phyloP scores from a whole-genome alignment of 2,797 vertebrate species.

The Leptodactylus fallax region DNA sequence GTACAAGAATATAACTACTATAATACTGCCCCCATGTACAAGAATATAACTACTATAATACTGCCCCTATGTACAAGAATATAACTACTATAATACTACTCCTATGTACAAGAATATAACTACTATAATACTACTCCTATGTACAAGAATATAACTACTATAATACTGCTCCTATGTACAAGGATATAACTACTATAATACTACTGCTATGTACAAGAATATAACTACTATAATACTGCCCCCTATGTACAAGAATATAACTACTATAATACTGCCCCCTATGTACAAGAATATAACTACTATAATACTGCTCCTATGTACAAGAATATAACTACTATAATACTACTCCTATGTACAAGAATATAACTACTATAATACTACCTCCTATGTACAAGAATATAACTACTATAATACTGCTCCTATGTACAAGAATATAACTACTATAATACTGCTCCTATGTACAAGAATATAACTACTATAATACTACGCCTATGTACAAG shows the following conservation, averaged over 20 bases:
- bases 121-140: not conserved
- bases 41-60: conserved; percentile 16
- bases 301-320: not conserved
- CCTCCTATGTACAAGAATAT: not conserved
- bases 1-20: conserved; percentile 25
- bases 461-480: conserved; percentile 10
- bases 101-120: not conserved
- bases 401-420: not conserved
- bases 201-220: conserved; percentile 1
- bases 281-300: not conserved
- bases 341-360: not conserved
- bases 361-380: not conserved
- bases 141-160: conserved; percentile 1
- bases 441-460: not conserved
- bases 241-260: too few species aligned
- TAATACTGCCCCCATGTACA: conserved; percentile 4
- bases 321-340: not conserved
- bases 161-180: not conserved
- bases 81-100: not conserved
- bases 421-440: conserved; percentile 1
- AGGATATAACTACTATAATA: conserved; percentile 10
- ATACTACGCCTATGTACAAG: not conserved
- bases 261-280: not conserved
- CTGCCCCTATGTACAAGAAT: not conserved
- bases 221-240: not conserved